Conservation (phyloP, 2,888 invertebrate species). For the Drosophila mulleri region DNA sequence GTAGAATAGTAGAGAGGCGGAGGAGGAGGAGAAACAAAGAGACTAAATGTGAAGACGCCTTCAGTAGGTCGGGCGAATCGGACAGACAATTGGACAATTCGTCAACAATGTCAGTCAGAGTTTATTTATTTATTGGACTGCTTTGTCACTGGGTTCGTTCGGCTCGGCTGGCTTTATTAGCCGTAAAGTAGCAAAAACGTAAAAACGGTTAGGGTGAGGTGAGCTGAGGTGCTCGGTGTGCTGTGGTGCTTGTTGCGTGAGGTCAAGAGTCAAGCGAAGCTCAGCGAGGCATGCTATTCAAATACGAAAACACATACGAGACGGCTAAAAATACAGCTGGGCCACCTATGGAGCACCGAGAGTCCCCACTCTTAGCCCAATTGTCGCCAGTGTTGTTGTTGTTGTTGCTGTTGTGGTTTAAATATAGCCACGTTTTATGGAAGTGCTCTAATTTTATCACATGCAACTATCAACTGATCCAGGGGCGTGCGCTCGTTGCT, state of each 20-base stretch:
- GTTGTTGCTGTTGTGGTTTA: slow-evolving; percentile 41
- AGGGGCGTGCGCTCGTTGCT: slow-evolving; percentile 47
- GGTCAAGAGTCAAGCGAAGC: slow-evolving; percentile 74
- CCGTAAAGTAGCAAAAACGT: slow-evolving; percentile 71
- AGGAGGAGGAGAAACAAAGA: not conserved
- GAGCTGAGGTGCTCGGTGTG: slow-evolving; percentile 11
- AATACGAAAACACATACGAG: slow-evolving; percentile 17
- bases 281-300: slow-evolving; percentile 64
- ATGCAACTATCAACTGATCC: slow-evolving; percentile 68
- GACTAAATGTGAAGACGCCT: slow-evolving; percentile 9
- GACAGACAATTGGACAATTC: slow-evolving; percentile 46
- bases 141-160: slow-evolving; percentile 23
- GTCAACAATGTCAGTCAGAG: slow-evolving; percentile 47
- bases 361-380: slow-evolving; percentile 57
- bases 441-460: slow-evolving; percentile 74
- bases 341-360: slow-evolving; percentile 41
- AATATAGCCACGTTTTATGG: slow-evolving; percentile 49
- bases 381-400: slow-evolving; percentile 47
- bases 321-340: slow-evolving; percentile 19
- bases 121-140: slow-evolving; percentile 61
- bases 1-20: too few relatives aligned
- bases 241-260: slow-evolving; percentile 53
- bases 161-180: slow-evolving; percentile 63
- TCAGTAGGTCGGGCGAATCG: slow-evolving; percentile 14
- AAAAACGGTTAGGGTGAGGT: slow-evolving; percentile 44